Evolutionary conservation across 2,113 vertebrate species (phyloP), one percentile per base, ranked within the genome.

Genomic region (Atherinomorus stipes): DNA sequence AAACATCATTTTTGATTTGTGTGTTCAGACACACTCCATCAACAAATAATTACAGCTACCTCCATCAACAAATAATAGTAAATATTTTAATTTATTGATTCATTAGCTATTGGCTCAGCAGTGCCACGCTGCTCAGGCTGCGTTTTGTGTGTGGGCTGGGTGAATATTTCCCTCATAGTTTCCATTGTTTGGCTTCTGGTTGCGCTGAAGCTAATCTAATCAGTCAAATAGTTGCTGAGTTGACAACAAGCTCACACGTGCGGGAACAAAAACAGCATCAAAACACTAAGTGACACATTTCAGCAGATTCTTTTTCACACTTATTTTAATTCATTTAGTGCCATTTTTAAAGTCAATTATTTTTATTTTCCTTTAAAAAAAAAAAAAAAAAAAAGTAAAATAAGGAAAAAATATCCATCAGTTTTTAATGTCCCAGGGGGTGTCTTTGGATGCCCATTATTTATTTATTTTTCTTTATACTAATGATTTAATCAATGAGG

Each of bases 161-260:
- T 57, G 81, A 83, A 87, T 86, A 62, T 85, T 85, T 87, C 60
- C 78, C 74, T 64, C 78, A 53, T 80, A 71, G 87, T 74, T 62
- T 40, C 76, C 72, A 83, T 89, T 85, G 85, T 91, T 34, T 47
- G 83, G 52, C 47, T 63, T 26, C 59, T 80, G 66, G 64, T 78
- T 56, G 72, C 78, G 67, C 81, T 87, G 74, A 65, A 74, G 79
- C 82, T 87, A 83, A 88, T 80, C 87, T 82, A 86, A 92, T 90
- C 89, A 88, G 82, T 85, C 84, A 80, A 77, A 76, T 84, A 90
- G 81, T 78, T 91, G 89, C 89, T 89, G 85, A 91, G 84, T 86
- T 69, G 85, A 77, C 89, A 79, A 75, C 76, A 83, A 60, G 45
- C 70, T 71, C 79, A 37, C 37, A 58, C 56, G 18, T 68, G 47